Evolutionary conservation across 2,797 vertebrate genomes (phyloP), one percentile per base, ranked within the genome.

Genomic region (Micropoecilia bifurca): DNA sequence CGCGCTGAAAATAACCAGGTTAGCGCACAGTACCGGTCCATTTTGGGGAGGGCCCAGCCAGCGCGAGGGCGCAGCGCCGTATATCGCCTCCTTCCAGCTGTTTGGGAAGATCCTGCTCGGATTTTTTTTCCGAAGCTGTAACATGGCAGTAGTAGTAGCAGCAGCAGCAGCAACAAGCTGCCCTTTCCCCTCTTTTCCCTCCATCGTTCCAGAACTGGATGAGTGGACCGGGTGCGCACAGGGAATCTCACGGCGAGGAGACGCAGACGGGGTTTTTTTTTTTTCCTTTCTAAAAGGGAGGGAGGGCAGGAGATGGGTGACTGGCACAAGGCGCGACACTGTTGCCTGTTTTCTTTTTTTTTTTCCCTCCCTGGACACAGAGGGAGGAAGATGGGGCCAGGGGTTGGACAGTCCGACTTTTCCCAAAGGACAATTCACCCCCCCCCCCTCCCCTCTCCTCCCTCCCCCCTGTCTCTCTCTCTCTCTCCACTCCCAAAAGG

Each of bases 1-100:
- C 93, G 91, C 90, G 92, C 93, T 94, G 92, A 94, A 94, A 95
- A 94, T 94, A 95, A 93, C 90, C 94, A 93, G 93, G 92, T 94
- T 92, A 91, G 90, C 91, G 92, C 91, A 94, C 83, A 90, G 93
- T 91, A 90, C 92, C 92, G 93, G 92, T 93, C 92, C 93, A 92
- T 93, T 94, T 95, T 91, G 92, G 95, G 95, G 95, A 95, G 95
- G 95, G 94, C 91, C 93, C 90, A 90, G 25, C n/a, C 74, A 53
- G 43, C 91, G 87, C 83, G 89, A 90, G 93, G 93, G 90, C 90
- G 89, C 92, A 93, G 89, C 91, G 83, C 86, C 92, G 88, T 93
- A 93, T 94, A 92, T 93, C 91, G 90, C 90, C 90, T 91, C 85
- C 85, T 91, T 94, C 91, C 92, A 93, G 93, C 93, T 92, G 92